Evolutionary conservation across 2,888 invertebrate genomes (phyloP).

Genomic region (Phengaris alcon): DNA sequence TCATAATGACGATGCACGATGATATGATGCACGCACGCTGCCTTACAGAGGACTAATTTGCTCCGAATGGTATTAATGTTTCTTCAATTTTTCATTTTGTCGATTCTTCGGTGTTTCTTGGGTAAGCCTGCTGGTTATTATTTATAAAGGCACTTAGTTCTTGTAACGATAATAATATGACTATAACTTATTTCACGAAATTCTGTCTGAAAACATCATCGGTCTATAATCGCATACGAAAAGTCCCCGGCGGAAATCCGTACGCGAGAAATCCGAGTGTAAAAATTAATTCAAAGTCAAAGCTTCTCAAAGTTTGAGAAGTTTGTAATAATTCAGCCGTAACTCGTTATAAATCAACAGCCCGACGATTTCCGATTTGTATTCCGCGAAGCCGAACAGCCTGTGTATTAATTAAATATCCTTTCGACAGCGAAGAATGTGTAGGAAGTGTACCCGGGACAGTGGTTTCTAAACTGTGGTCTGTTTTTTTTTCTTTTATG

Average conservation of each 20-base stretch:
- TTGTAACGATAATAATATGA: too few relatives aligned
- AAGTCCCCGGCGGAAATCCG: background rate
- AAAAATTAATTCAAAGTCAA: constrained; percentile 11
- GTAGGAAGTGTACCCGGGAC: too few relatives aligned
- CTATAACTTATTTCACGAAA: background rate
- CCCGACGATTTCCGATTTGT: background rate
- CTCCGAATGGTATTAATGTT: too few relatives aligned
- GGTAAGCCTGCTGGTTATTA: too few relatives aligned
- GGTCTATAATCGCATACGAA: background rate
- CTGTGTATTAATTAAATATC: background rate
- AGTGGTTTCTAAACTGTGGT: too few relatives aligned
- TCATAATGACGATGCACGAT: too few relatives aligned
- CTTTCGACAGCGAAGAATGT: background rate
- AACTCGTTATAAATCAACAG: constrained; percentile 17
- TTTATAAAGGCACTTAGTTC: too few relatives aligned
- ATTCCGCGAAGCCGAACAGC: background rate
- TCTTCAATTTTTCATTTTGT: too few relatives aligned
- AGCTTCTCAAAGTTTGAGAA: background rate
- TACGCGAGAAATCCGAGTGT: background rate
- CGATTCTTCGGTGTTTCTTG: too few relatives aligned
- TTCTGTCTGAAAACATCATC: background rate
- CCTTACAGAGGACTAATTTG: too few relatives aligned
- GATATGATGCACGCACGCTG: too few relatives aligned
- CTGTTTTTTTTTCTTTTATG: too few relatives aligned
- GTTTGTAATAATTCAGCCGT: background rate